Base-by-base conservation (phyloP, 2,888 invertebrate species). In the Xanthorhoe designata region DNA sequence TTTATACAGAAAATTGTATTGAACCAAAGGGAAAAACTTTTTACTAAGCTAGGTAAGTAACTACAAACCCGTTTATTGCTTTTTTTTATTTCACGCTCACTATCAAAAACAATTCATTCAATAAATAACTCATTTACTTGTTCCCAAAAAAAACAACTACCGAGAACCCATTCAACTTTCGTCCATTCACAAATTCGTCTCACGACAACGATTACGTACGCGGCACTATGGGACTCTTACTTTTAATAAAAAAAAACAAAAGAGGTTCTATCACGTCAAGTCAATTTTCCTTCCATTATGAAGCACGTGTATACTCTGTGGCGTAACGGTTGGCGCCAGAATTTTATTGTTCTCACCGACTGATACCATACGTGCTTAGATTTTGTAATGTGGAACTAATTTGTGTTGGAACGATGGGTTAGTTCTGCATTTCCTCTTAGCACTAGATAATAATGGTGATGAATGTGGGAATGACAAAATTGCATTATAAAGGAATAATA, bases 281-380 rank as follows among this genome's bases (percentile, higher is more conserved):
- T 85, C 86, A 87, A 91, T 92, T 91, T 88, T 82, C 83, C 79
- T 81, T 84, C 91, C 91, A 92, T 92, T 93, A 92, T 76, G 68
- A 68, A 47, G 84, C 78, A 92, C 91, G 92, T 92, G 92, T 86
- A 88, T 88, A 89, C 88, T 90, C 87, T 82, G 85, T 86, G 84
- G 76, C 75, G 80, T 85, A 81, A 76, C 61, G 64, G 69, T 75
- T 89, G 92, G 92, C 92, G 92, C 93, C 92, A 87, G 79, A 83
- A 81, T 87, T 87, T 89, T 89, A 89, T 90, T 89, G 87, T 88
- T 76, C 75, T 78, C 78, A 74, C 77, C 72, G 77, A 82, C 78
- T 80, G 29, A 50, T 57, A 47, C 67, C 68, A 74, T 67, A 74
- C 79, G 79, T 78, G 82, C 61, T 71, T 66, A 59, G 78, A 56